Evolutionary conservation across 2,113 vertebrate species (phyloP), one percentile per base, ranked within the genome.

Genomic region (Pseudopipra pipra): DNA sequence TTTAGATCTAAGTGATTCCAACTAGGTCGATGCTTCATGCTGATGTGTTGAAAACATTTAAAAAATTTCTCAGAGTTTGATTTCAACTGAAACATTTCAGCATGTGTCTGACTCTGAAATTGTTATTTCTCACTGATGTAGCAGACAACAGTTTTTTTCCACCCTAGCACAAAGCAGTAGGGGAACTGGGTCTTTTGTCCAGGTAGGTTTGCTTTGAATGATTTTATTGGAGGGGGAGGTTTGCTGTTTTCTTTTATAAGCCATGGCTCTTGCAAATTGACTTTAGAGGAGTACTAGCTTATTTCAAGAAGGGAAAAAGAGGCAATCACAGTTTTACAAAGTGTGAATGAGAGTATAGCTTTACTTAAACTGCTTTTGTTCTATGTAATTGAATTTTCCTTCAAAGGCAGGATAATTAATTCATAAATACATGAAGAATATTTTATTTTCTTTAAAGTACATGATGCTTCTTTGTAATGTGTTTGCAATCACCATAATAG

Each of bases 1-100:
- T 98, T 98, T 98, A 98, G 98, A 98, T 98, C 98, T 98, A 98
- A 98, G 98, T 98, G 98, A 98, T 98, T 98, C 98, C 97, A 97
- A 97, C 97, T 97, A 98, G 98, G 98, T 98, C 96, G 96, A 99
- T 98, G 98, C 93, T 98, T 98, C 98, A 98, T 98, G 98, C 98
- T 98, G 98, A 98, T 98, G 97, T 98, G 98, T 98, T 98, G 98
- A 98, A 98, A 98, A 98, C 98, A 98, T 98, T 98, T 98, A 96
- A 98, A 98, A 98, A 97, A 95, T 98, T 98, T 98, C 97, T 98
- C 71, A 25, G 97, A 98, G 97, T 97, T 98, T 98, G 97, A 98
- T 97, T 98, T 98, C 93, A 97, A 73, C 94, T 83, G 96, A 96
- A 98, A 97, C 93, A 97, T 61, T 97, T 96, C 95, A 96, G 96